A percentile compares a stretch with the other conserved stretches of the same genome.
Conservation (phyloP, 2,888 invertebrate genomes). For the Ophraella communa region DNA sequence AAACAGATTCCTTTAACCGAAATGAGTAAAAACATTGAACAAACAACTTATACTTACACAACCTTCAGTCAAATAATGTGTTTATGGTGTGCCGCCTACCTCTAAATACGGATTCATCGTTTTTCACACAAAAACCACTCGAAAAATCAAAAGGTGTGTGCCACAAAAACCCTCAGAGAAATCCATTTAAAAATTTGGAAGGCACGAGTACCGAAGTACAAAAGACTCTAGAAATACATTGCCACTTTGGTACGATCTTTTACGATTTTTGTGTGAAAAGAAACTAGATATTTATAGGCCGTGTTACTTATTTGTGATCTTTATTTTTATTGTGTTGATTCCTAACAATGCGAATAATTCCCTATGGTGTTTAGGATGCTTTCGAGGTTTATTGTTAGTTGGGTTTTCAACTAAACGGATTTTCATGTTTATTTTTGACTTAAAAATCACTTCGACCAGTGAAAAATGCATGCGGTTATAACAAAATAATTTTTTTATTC, state of each 20-base stretch:
- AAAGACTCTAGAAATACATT: constrained; percentile 27
- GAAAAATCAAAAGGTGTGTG: neutral
- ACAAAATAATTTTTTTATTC: too few species aligned
- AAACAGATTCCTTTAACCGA: too few species aligned
- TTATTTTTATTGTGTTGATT: constrained; percentile 27
- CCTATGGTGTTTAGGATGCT: constrained; percentile 1
- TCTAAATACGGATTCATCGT: neutral
- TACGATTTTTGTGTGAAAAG: constrained; percentile 21
- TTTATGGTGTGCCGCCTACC: neutral
- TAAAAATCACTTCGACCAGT: too few species aligned
- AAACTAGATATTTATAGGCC: constrained; percentile 22
- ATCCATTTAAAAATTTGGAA: constrained; percentile 21
- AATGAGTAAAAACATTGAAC: too few species aligned
- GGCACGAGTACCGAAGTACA: constrained; percentile 27
- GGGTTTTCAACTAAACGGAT: neutral
- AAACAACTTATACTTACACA: neutral
- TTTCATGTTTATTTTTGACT: neutral
- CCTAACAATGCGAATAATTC: constrained; percentile 17
- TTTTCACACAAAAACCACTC: constrained; percentile 4
- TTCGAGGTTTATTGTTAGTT: constrained; percentile 13
- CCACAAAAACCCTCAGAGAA: constrained; percentile 4
- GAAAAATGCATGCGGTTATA: too few species aligned
- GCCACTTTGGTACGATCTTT: constrained; percentile 23
- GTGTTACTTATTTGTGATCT: constrained; percentile 26
- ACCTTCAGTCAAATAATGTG: neutral